Evolutionary conservation across 2,888 invertebrate genomes (phyloP).

Genomic region (Orthonevra nobilis): DNA sequence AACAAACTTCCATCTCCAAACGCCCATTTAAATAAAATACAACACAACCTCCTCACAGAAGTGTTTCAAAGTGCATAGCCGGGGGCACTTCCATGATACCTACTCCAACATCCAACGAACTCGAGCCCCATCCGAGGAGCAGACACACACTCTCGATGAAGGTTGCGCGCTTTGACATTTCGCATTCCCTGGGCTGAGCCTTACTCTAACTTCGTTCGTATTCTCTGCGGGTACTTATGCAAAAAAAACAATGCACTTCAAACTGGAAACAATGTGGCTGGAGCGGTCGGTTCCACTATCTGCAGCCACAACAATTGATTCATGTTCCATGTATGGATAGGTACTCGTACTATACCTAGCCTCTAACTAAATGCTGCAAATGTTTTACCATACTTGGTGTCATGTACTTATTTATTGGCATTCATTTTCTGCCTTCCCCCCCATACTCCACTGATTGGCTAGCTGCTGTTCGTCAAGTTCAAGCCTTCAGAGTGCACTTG

Average conservation of each 20-base stretch:
- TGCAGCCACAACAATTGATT: conserved; percentile 55
- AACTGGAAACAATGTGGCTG: conserved; percentile 58
- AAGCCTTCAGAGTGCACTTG: conserved; percentile 47
- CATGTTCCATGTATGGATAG: conserved; percentile 66
- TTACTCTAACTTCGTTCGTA: not conserved
- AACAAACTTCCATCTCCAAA: conserved; percentile 51
- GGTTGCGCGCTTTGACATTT: conserved; percentile 69
- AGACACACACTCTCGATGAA: conserved; percentile 26
- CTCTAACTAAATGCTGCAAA: conserved; percentile 66
- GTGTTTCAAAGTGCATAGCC: conserved; percentile 66
- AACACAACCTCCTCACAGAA: conserved; percentile 54
- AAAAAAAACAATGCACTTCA: conserved; percentile 59
- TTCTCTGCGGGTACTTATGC: conserved; percentile 41
- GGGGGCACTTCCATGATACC: conserved; percentile 63
- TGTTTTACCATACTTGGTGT: conserved; percentile 71
- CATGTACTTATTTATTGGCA: conserved; percentile 71
- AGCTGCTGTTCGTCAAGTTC: conserved; percentile 66
- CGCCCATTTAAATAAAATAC: conserved; percentile 66
- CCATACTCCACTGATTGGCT: conserved; percentile 33
- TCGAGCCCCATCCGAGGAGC: not conserved
- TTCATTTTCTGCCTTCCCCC: conserved; percentile 51
- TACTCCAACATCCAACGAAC: conserved; percentile 9
- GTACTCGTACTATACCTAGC: conserved; percentile 39
- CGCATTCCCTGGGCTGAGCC: conserved; percentile 1
- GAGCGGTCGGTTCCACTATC: conserved; percentile 22